Evolutionary conservation across 2,113 vertebrate species (phyloP).

Genomic region (Gobius niger): DNA sequence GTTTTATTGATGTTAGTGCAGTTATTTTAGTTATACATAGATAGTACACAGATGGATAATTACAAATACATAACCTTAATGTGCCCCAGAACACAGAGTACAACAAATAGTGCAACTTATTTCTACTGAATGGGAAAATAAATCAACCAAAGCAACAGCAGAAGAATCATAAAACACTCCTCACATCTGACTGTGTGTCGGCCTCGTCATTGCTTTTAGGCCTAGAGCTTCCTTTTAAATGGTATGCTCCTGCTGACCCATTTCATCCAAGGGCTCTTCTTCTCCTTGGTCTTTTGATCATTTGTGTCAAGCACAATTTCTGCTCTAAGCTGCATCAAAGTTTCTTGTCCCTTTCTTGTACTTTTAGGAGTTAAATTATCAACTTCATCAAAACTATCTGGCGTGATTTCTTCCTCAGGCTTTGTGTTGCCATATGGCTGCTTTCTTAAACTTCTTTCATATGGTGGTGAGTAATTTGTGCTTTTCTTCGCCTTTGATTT

Average conservation of each 20-base stretch:
- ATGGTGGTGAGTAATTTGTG: neutral
- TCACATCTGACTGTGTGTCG: neutral
- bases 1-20: no score
- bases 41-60: no score
- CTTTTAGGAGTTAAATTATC: neutral
- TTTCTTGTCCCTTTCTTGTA: neutral
- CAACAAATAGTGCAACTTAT: neutral
- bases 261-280: no score
- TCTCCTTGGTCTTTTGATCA: neutral
- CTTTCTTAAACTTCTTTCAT: neutral
- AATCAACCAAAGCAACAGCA: neutral
- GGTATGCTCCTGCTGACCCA: no score
- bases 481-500: neutral
- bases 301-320: neutral
- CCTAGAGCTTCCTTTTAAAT: neutral
- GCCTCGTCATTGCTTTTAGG: slow-evolving; percentile 6
- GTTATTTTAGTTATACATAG: no score
- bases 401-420: neutral
- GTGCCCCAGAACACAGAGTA: neutral
- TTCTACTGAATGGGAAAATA: neutral
- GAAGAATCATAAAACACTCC: neutral
- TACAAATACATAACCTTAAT: no score
- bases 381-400: neutral
- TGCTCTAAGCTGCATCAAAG: neutral
- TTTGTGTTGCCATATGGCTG: neutral